Conservation (phyloP, 2,888 invertebrate species). For the Cerastis rubricosa region DNA sequence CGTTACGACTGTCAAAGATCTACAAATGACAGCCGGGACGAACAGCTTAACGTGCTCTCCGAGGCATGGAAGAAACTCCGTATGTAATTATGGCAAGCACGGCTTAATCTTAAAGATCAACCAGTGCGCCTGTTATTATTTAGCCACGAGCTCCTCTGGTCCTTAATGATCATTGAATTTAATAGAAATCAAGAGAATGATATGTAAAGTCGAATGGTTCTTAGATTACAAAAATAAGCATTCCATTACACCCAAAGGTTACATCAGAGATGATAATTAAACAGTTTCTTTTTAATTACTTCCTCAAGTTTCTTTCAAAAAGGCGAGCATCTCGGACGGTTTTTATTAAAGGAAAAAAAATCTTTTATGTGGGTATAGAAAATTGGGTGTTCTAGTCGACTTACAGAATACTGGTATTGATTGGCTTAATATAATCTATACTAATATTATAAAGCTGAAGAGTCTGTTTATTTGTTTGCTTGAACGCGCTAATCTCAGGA, state of each 20-base stretch:
- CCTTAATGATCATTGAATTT: neutral
- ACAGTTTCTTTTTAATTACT: conserved; percentile 53
- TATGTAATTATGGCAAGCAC: no score
- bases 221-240: conserved; percentile 35
- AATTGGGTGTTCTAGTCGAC: neutral
- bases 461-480: no score
- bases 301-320: conserved; percentile 27
- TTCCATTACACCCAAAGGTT: conserved; percentile 39
- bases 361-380: neutral
- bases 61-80: no score
- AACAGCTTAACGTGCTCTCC: no score
- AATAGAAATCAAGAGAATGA: neutral
- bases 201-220: neutral
- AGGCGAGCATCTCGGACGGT: conserved; percentile 3
- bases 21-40: no score
- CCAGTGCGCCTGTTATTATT: no score
- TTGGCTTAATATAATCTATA: no score
- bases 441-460: no score
- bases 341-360: neutral
- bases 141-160: no score
- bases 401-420: neutral
- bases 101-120: no score
- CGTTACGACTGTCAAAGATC: no score
- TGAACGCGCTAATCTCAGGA: no score
- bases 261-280: conserved; percentile 45